Base-by-base conservation (phyloP, 2,797 vertebrate genomes). In the Danio tinwini region DNA sequence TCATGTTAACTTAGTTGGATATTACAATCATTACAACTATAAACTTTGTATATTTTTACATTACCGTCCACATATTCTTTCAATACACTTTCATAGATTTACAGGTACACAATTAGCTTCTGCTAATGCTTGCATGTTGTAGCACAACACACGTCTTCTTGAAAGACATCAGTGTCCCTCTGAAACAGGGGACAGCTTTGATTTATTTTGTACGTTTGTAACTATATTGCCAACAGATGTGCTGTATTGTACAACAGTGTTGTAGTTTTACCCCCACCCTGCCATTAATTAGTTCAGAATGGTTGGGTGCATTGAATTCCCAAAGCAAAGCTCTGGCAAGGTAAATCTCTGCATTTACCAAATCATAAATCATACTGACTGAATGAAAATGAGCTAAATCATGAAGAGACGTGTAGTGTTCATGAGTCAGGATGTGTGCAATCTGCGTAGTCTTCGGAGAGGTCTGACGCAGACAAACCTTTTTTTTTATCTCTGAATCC, bases 161-260 rank as follows among this genome's bases (percentile, higher is more conserved):
- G 58, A 85, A 85, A 74, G 79, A 87, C 49, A 76, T 13, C 21
- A 77, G 64, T 72, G 74, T 76, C 65, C 79, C 59, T 45, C 64
- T 29, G 47, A 83, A 86, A 76, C 59, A 40, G 81, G 65, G 70
- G 76, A 86, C 75, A 63, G 80, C 80, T 86, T 86, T 82, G 73
- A 86, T 86, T 86, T 83, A 78, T 82, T 78, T 82, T 74, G 37
- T 74, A 83, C 19, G 58, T 75, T 82, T 81, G 68, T 75, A 40
- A 44, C 61, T 86, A 61, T 85, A 88, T 88, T 86, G 81, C 81
- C 85, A 84, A 79, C 87, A 88, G 86, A 88, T 90, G 88, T 90
- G 76, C 55, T 55, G 78, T 76, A 81, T 84, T 85, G 85, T 83
- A 82, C 56, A 42, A 65, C 74, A 58, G 42, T 73, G 79, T 83